phyloP scores from a whole-genome alignment of 2,113 vertebrate species.

The Piliocolobus tephrosceles region DNA sequence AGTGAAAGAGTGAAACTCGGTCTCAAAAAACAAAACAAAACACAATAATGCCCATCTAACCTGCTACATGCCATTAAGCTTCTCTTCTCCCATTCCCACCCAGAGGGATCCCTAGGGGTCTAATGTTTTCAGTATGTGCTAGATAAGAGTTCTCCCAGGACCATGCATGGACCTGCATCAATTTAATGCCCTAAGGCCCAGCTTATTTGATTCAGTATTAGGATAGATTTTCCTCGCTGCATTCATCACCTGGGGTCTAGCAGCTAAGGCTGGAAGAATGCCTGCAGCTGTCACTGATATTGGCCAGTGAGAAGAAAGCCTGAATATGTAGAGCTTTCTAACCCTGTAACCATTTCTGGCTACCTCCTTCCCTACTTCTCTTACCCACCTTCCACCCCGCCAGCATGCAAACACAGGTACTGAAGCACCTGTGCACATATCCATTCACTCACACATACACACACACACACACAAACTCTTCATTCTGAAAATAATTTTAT shows the following conservation, averaged over 20 bases:
- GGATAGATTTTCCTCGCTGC: background rate
- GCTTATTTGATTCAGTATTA: background rate
- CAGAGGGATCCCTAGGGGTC: background rate
- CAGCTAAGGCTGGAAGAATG: background rate
- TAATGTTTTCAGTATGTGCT: background rate
- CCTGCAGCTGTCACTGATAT: background rate
- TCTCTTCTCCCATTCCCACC: background rate
- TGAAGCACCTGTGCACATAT: background rate
- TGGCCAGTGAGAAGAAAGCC: background rate
- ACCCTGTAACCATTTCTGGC: background rate
- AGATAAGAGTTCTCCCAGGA: background rate
- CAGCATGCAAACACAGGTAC: background rate
- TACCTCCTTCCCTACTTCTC: background rate
- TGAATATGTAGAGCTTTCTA: background rate
- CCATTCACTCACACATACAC: background rate
- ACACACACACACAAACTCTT: background rate
- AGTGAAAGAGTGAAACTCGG: too few relatives aligned
- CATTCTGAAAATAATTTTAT: constrained; percentile 79
- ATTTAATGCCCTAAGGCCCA: background rate
- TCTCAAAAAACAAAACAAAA: too few relatives aligned
- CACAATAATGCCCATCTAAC: background rate
- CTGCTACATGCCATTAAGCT: background rate
- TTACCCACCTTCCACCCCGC: background rate
- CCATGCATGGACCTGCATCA: background rate
- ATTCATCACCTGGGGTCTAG: background rate